A percentile compares a stretch with the other conserved stretches of the same genome.
Evolutionary conservation across 2,113 vertebrate species (phyloP).

Genomic region (Sceloporus undulatus): DNA sequence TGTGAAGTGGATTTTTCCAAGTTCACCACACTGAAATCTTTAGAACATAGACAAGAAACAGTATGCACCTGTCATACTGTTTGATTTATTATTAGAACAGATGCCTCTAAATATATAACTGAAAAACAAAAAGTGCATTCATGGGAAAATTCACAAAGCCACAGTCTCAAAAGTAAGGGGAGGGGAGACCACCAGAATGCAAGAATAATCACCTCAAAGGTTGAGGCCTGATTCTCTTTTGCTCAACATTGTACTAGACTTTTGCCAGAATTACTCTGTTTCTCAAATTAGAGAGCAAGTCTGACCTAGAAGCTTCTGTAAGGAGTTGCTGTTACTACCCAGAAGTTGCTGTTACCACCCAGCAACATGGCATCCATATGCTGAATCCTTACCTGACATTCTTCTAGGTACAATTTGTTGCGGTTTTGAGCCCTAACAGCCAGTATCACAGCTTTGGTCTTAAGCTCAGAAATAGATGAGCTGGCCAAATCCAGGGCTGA

Average conservation of each 20-base stretch:
- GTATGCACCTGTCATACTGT: slow-evolving; percentile 67
- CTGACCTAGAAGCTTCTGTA: too few relatives aligned
- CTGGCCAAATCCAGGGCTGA: background rate
- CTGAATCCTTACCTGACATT: too few relatives aligned
- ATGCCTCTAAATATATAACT: slow-evolving; percentile 65
- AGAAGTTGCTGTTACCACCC: too few relatives aligned
- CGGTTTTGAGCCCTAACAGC: too few relatives aligned
- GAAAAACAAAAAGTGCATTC: slow-evolving; percentile 69
- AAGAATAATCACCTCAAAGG: slow-evolving; percentile 50
- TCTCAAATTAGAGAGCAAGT: too few relatives aligned
- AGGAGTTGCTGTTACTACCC: too few relatives aligned
- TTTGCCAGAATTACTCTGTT: background rate
- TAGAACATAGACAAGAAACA: slow-evolving; percentile 39
- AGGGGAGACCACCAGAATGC: slow-evolving; percentile 55
- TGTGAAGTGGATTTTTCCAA: slow-evolving; percentile 40
- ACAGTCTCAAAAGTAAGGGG: slow-evolving; percentile 69
- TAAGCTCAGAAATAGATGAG: background rate
- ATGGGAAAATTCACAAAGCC: slow-evolving; percentile 72
- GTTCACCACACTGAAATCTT: slow-evolving; percentile 33
- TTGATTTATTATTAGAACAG: slow-evolving; percentile 74
- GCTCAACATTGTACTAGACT: background rate
- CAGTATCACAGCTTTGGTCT: background rate
- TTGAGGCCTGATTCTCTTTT: slow-evolving; percentile 46
- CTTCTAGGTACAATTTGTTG: too few relatives aligned
- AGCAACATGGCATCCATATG: too few relatives aligned